These are phyloP conservation scores for Mergus octosetaceus DNA, from an alignment of 2,797 vertebrate genomes.

Conservation along the genomic window DNA sequence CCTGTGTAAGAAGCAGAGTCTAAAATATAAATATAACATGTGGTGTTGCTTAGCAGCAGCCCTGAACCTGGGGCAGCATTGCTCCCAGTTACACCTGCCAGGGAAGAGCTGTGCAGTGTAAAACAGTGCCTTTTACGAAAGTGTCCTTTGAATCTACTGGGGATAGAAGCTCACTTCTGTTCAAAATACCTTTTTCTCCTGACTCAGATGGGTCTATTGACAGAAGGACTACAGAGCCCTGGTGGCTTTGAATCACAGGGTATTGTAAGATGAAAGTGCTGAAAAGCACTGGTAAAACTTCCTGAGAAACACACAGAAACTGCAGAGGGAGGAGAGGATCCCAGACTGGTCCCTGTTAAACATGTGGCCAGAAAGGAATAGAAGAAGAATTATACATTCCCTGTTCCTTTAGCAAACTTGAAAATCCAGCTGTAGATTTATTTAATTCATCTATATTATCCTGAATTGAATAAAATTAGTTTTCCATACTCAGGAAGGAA, in stretches of 20 bases:
- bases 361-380: background rate
- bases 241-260: background rate
- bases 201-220: background rate
- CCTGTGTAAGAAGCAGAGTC: background rate
- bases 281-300: background rate
- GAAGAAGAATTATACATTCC: background rate
- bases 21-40: constrained; percentile 8
- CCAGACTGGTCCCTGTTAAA: background rate
- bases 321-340: background rate
- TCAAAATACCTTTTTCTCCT: background rate
- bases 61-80: background rate
- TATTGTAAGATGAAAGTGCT: background rate
- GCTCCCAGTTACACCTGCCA: background rate
- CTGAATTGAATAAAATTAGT: constrained; percentile 2
- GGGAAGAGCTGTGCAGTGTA: background rate
- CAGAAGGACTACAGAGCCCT: background rate
- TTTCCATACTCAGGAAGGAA: background rate
- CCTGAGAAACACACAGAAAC: background rate
- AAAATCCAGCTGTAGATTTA: background rate
- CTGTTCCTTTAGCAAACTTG: background rate
- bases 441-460: background rate
- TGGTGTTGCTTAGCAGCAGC: constrained; percentile 25
- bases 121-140: background rate
- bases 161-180: background rate
- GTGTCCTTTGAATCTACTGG: background rate